Evolutionary conservation across 1,140 invertebrate genomes (phyloP).

Genomic region (Aphis gossypii): DNA sequence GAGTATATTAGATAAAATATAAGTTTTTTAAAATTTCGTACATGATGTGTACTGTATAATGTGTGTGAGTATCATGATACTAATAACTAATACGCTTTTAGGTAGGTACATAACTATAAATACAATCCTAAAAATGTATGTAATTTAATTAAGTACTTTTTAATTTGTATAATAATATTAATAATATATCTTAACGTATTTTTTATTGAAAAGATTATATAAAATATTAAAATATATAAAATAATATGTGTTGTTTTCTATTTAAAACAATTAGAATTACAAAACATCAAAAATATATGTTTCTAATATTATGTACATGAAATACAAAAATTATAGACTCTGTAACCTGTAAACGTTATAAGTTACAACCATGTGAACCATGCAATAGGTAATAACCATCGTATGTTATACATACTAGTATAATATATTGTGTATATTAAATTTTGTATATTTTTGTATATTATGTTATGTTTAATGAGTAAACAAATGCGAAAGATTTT

Average conservation of each 20-base stretch:
- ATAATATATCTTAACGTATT: background rate
- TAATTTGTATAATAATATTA: too few relatives aligned
- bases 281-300: background rate
- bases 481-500: conserved; percentile 15
- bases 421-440: background rate
- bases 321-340: background rate
- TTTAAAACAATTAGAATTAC: too few relatives aligned
- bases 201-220: background rate
- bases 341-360: background rate
- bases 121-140: too few relatives aligned
- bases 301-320: background rate
- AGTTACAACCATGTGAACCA: background rate
- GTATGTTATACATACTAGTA: background rate
- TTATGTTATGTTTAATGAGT: background rate
- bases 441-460: background rate
- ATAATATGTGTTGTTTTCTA: too few relatives aligned
- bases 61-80: too few relatives aligned
- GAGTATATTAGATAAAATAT: too few relatives aligned
- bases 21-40: too few relatives aligned
- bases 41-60: too few relatives aligned
- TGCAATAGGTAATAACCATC: background rate
- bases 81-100: too few relatives aligned
- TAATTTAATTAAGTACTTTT: too few relatives aligned
- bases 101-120: too few relatives aligned
- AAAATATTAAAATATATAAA: background rate